phyloP scores from a whole-genome alignment of 1,140 invertebrate species.

The Philopotamus ludificatus region DNA sequence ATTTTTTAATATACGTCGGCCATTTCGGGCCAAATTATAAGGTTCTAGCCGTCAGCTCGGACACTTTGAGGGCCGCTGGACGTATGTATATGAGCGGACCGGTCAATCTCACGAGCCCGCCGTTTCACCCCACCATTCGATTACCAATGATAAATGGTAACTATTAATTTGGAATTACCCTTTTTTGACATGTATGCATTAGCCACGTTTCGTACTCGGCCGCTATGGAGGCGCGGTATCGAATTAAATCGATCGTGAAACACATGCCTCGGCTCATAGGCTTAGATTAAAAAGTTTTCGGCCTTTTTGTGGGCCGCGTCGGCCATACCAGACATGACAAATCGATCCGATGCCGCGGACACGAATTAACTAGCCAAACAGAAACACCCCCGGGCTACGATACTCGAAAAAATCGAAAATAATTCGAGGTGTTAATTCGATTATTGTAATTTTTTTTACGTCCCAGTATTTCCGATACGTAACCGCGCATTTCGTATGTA shows the following conservation, averaged over 20 bases:
- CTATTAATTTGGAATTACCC: slow-evolving; percentile 42
- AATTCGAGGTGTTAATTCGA: background rate
- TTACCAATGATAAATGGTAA: slow-evolving; percentile 40
- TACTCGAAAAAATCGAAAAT: too few species aligned
- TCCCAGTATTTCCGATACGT: too few species aligned
- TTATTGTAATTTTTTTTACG: too few species aligned
- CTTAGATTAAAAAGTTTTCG: slow-evolving; percentile 13
- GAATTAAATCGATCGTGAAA: slow-evolving; percentile 26
- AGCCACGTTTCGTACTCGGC: slow-evolving; percentile 14
- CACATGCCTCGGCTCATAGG: background rate
- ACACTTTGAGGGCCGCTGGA: slow-evolving; percentile 10
- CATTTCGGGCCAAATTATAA: too few species aligned
- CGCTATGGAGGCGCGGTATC: background rate
- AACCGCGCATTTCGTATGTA: background rate
- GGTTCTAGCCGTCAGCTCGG: too few species aligned
- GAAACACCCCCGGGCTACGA: slow-evolving; percentile 30
- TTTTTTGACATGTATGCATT: slow-evolving; percentile 41
- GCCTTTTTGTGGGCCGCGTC: background rate
- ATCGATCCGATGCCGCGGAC: slow-evolving; percentile 32
- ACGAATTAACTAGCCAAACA: slow-evolving; percentile 35
- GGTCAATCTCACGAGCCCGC: slow-evolving; percentile 37
- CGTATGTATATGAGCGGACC: slow-evolving; percentile 4
- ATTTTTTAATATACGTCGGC: too few species aligned
- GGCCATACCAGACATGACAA: slow-evolving; percentile 33
- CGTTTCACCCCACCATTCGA: slow-evolving; percentile 36